Percentiles rank a stretch among this genome's conserved stretches.
Conservation (phyloP, 64 coral and sea anemone species). For the Acropora tenuis region DNA sequence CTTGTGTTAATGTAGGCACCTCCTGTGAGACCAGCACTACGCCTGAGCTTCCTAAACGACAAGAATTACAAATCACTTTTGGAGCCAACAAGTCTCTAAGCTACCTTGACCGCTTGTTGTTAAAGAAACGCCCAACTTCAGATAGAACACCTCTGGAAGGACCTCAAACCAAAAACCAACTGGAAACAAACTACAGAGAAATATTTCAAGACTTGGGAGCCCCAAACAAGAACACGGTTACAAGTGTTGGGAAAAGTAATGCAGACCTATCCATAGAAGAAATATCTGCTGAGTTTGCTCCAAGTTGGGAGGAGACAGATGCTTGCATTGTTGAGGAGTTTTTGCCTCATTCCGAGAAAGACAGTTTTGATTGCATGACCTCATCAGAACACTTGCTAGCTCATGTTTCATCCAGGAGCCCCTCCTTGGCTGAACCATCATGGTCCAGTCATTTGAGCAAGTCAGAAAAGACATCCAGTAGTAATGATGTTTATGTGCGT, state of each 20-base stretch:
- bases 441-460: neutral
- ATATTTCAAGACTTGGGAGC: conserved; percentile 76
- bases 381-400: conserved; percentile 66
- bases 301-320: conserved; percentile 60
- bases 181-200: conserved; percentile 80
- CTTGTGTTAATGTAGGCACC: conserved; percentile 40
- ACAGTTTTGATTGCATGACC: conserved; percentile 79
- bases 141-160: neutral
- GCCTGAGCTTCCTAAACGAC: conserved; percentile 31
- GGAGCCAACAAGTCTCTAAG: conserved; percentile 70
- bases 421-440: too few relatives aligned
- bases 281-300: conserved; percentile 6
- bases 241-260: neutral
- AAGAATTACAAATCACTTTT: conserved; percentile 81
- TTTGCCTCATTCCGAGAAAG: conserved; percentile 14
- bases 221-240: neutral
- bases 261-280: conserved; percentile 58
- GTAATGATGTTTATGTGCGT: conserved; percentile 3
- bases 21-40: conserved; percentile 72
- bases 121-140: conserved; percentile 82
- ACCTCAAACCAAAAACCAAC: neutral
- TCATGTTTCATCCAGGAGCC: conserved; percentile 62
- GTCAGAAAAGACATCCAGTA: neutral
- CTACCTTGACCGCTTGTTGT: conserved; percentile 88
- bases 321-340: conserved; percentile 82